Evolutionary conservation across 2,888 invertebrate species (phyloP).

Genomic region (Zonitis immaculata): DNA sequence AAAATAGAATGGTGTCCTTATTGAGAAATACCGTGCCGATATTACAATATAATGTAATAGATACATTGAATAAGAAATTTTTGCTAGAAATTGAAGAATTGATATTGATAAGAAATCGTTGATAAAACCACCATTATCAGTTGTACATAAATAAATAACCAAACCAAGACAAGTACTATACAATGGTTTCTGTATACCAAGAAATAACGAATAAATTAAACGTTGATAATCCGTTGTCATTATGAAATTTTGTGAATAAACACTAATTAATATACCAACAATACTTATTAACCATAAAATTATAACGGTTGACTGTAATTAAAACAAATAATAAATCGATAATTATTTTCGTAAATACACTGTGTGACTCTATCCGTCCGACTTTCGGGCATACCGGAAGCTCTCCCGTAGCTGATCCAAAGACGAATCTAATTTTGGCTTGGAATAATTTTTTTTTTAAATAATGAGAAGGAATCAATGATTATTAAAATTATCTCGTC

Average conservation of each 20-base stretch:
- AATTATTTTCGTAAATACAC: no score
- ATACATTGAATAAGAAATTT: conserved; percentile 53
- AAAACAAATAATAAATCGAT: neutral
- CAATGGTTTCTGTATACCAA: neutral
- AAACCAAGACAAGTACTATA: neutral
- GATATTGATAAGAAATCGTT: conserved; percentile 46
- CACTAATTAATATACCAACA: neutral
- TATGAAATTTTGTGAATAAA: neutral
- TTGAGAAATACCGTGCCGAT: neutral
- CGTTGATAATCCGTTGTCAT: neutral
- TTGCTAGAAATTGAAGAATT: conserved; percentile 52
- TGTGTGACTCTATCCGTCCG: no score
- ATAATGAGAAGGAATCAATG: no score
- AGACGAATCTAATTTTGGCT: no score
- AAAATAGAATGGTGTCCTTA: neutral
- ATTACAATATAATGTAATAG: conserved; percentile 48
- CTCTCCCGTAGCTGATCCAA: no score
- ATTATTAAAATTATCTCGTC: no score
- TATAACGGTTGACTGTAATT: neutral
- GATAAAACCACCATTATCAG: conserved; percentile 7
- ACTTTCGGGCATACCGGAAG: no score
- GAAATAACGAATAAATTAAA: neutral
- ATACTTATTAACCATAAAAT: conserved; percentile 2
- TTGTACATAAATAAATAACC: neutral
- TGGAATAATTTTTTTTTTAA: no score